These are phyloP conservation scores for Dysidea cf. avara DNA, from an alignment of 37 sponge, comb jelly and placozoan genomes.

Conservation along the genomic window DNA sequence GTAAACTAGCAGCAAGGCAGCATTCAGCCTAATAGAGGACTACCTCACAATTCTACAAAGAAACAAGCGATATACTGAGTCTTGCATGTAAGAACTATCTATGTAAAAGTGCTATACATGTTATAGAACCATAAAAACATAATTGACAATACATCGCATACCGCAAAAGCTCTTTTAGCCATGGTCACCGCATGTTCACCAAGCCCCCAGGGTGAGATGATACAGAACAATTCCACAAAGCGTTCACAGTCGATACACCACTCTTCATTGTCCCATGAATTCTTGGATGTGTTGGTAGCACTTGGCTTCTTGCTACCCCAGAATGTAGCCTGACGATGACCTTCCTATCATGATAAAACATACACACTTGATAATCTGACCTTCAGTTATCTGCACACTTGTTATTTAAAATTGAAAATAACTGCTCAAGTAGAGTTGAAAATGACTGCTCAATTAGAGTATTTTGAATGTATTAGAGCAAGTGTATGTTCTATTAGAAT, in stretches of 20 bases:
- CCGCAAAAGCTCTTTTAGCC: conserved; percentile 49
- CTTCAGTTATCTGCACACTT: neutral
- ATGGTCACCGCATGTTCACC: conserved; percentile 45
- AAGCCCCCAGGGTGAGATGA: conserved; percentile 75
- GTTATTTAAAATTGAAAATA: neutral
- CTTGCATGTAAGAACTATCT: too few species aligned
- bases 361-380: neutral
- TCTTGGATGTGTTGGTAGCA: neutral
- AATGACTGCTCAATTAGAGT: too few species aligned
- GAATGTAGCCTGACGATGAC: conserved; percentile 49
- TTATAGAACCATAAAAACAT: too few species aligned
- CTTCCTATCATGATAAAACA: neutral
- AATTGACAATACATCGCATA: too few species aligned
- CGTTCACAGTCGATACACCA: conserved; percentile 72
- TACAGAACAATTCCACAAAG: conserved; percentile 67
- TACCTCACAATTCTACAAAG: too few species aligned
- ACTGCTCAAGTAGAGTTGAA: neutral
- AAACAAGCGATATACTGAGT: too few species aligned
- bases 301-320: too few species aligned
- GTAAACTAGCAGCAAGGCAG: too few species aligned
- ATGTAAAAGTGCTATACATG: too few species aligned
- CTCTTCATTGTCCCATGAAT: conserved; percentile 46
- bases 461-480: too few species aligned
- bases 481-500: too few species aligned
- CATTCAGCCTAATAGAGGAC: too few species aligned